Base-by-base conservation (phyloP, 1,140 invertebrate species). In the Drosophila leontia region DNA sequence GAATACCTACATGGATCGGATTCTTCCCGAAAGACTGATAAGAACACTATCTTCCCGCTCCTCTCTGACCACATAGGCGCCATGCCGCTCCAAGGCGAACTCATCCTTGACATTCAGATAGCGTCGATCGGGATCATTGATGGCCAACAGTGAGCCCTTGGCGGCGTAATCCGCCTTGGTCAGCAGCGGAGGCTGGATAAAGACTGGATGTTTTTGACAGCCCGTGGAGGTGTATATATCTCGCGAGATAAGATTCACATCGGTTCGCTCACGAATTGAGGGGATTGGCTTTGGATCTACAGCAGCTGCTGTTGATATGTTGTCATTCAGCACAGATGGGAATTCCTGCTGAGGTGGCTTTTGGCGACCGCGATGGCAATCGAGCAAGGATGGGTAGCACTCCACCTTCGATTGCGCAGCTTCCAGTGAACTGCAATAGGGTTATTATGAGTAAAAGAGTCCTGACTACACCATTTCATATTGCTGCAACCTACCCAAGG, bases 61-160 rank as follows among this genome's bases (percentile, higher is more conserved):
- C n/a, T 78, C 39, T 23, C 53, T 17, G 0, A 63, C 12, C 0
- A 29, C 29, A 62, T 80, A 83, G 17, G 42, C 63, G 2, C 57
- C 63, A 53, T 65, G 44, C 3, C 74, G 77, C 44, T 87, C 84
- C 42, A 80, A 15, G 0, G 15, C 44, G 13, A 78, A 87, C 13
- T 84, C 85, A 17, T 75, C 78, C 44, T 50, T 88, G 2, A 68
- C 69, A 53, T 55, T 81, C 11, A 88, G 47, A 17, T 68, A 88
- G 9, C 85, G 84, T 1, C 6, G 23, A 26, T 9, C 53, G 0
- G n/a, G 8, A 60, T 87, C 84, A 29, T 69, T 69, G 7, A 17
- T 12, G 15, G 47, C 47, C 32, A 87, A 7, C 7, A 80, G 39
- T 0, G 84, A 87, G 13, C 34, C 51, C 12, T 76, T 71, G 9